Base-by-base conservation (phyloP, 1,140 invertebrate genomes). In the Drosophila albomicans region DNA sequence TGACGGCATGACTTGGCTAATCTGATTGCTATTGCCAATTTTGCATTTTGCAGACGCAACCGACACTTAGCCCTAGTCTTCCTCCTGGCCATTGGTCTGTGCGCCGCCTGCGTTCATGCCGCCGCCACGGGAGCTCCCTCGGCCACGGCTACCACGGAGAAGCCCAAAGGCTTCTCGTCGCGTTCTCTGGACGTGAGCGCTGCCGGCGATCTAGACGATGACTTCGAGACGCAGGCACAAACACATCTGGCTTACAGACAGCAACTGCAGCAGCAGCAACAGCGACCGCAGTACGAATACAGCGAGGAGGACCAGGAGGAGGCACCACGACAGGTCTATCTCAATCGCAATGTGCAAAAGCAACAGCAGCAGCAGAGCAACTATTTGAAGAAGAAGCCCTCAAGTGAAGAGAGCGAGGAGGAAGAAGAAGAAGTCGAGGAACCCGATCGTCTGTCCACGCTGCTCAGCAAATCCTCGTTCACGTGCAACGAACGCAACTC, bases 391-490 rank as follows among this genome's bases (percentile, higher is more conserved):
- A 89, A 91, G 77, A 90, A 90, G 67, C 91, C 91, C 10, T 59
- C 75, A 25, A 90, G 82, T 58, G 88, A 90, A 66, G 91, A 92
- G 59, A 80, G 86, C 76, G 82, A 90, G 30, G 85, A 86, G 61
- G 87, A 91, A 70, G 94, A 96, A 74, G 95, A 96, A 66, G 96
- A 97, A 92, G 96, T 97, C 75, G 96, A 97, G 81, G 96, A 98
- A 85, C 97, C 97, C 3, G 97, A 98, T 93, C 95, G 96, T 80
- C 93, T 98, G 6, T 95, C 95, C 10, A 93, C 96, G 45, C 93
- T 98, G 20, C 93, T 98, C 54, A 96, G 96, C 51, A 95, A 97
- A 82, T 97, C 96, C 58, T 97, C 96, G 91, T 98, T 98, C 92
- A 94, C 95, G 84, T 98, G 97, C 91, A 94, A 94, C 35, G 94